These are phyloP conservation scores for Araneus ventricosus DNA, from an alignment of 1,140 invertebrate genomes.

Conservation along the genomic window DNA sequence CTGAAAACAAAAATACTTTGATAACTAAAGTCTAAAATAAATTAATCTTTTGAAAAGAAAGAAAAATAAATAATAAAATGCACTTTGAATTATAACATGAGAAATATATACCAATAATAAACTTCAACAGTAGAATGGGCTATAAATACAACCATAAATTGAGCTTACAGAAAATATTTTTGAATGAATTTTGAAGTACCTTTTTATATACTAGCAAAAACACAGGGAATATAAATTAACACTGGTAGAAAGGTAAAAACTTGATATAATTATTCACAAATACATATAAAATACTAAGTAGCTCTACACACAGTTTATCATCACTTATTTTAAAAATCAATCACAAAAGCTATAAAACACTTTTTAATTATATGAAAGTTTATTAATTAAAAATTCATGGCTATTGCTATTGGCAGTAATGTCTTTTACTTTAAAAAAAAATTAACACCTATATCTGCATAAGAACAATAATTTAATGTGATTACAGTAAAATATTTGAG, in stretches of 20 bases:
- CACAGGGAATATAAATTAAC: background rate
- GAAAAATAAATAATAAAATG: background rate
- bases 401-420: background rate
- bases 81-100: background rate
- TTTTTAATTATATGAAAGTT: background rate
- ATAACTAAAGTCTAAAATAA: background rate
- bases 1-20: background rate
- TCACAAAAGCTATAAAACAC: background rate
- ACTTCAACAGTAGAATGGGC: background rate
- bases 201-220: background rate
- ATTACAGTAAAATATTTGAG: background rate
- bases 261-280: background rate
- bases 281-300: background rate
- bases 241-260: background rate
- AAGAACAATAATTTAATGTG: background rate
- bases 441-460: background rate
- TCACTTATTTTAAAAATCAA: background rate
- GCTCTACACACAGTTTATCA: background rate
- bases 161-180: background rate
- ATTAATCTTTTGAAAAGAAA: background rate
- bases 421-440: background rate
- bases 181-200: background rate
- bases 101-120: background rate
- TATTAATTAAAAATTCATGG: background rate
- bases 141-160: conserved; percentile 13